Evolutionary conservation across 1,140 invertebrate species (phyloP).

Genomic region (Glossosoma conforme): DNA sequence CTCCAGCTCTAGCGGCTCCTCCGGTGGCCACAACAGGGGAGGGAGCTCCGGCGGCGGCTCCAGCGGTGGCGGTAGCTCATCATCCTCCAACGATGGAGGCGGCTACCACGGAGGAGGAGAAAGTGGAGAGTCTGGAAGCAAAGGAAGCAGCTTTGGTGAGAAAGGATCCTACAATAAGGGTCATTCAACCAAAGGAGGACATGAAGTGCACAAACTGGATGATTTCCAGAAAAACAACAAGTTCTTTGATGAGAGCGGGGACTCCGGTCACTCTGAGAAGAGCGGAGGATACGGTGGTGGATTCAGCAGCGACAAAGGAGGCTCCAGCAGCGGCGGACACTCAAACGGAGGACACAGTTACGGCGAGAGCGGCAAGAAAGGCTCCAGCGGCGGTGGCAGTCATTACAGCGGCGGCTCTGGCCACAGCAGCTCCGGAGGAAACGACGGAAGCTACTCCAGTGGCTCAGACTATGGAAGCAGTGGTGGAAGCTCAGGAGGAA

Average conservation of each 20-base stretch:
- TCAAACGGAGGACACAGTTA: constrained; percentile 57
- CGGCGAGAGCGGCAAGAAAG: constrained; percentile 41
- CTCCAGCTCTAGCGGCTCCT: constrained; percentile 55
- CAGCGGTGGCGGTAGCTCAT: constrained; percentile 66
- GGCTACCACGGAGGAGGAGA: constrained; percentile 66
- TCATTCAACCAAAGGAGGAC: constrained; percentile 70
- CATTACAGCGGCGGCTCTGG: constrained; percentile 56
- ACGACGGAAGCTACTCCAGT: constrained; percentile 54
- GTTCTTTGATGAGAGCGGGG: constrained; percentile 73
- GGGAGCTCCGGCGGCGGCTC: constrained; percentile 63
- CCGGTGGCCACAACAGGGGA: constrained; percentile 67
- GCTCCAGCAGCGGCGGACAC: constrained; percentile 61
- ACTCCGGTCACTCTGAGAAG: constrained; percentile 64
- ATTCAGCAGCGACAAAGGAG: constrained; percentile 61
- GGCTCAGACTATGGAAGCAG: constrained; percentile 60
- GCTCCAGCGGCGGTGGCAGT: constrained; percentile 41
- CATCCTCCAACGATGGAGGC: constrained; percentile 63
- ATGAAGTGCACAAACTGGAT: constrained; percentile 68
- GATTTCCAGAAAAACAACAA: constrained; percentile 48
- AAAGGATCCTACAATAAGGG: constrained; percentile 67
- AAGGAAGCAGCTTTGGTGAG: constrained; percentile 58
- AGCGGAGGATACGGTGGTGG: constrained; percentile 63
- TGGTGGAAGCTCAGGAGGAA: constrained; percentile 50
- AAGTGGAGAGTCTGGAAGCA: constrained; percentile 69
- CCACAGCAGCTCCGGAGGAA: constrained; percentile 47